Base-by-base conservation (phyloP, 1,140 invertebrate species). In the Zaprionus taronus region DNA sequence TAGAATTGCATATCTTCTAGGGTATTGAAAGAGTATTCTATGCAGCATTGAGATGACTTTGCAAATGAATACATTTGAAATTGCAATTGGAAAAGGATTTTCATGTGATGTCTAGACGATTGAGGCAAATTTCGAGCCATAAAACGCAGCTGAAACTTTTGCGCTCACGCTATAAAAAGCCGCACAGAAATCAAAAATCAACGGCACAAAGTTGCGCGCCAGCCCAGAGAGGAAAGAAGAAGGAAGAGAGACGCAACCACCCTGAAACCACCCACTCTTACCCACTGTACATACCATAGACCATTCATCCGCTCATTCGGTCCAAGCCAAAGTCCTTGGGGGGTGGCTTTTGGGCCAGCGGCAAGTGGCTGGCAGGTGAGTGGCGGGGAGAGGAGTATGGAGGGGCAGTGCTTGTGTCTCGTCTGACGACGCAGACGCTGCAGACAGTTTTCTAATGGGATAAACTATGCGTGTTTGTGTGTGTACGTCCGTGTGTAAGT, bases 171-270 rank as follows among this genome's bases (percentile, higher is more conserved):
- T 66, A 81, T 69, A 87, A 83, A 80, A 74, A 77, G 76, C 77
- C 72, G 73, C 72, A 83, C 80, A 74, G 77, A 87, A 86, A 86
- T 86, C 83, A 86, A 83, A 86, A 86, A 89, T 87, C 70, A 83
- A 83, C 80, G 72, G 70, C 82, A 64, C 49, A 67, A 87, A 77
- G 77, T 74, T 74, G 72, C 65, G 56, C 55, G 76, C 76, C 71
- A 87, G 77, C 66, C 72, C 72, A 69, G 41, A 65, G 41, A 68
- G 70, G 63, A 2, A 9, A 2, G n/a, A 17, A 17, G 41, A 7
- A 6, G 38, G 12, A 5, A 41, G 38, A 41, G 15, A 47, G 5
- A n/a, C 15, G 56, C 47, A 60, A 72, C 31, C 49, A 44, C 36
- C 31, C 44, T 34, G 24, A 36, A 68, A 31, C 61, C 66, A 71